Conservation (phyloP, 1,140 invertebrate genomes). For the Catajapyx aquilonaris region DNA sequence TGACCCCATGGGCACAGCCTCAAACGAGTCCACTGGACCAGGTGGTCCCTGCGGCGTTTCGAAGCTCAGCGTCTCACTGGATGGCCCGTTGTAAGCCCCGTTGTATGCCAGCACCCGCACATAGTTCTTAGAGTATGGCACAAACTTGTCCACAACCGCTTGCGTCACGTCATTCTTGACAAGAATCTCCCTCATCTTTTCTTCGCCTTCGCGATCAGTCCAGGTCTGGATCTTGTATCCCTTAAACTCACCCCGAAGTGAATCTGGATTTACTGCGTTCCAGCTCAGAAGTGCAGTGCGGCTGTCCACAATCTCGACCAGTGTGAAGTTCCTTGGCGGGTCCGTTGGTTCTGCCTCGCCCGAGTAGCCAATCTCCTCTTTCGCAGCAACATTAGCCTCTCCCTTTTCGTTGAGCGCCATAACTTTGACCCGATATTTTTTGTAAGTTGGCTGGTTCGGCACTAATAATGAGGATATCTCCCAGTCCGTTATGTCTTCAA, state of each 20-base stretch:
- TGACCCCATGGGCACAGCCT: slow-evolving; percentile 66
- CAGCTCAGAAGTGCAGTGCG: slow-evolving; percentile 62
- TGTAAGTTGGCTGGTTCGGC: slow-evolving; percentile 73
- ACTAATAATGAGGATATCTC: slow-evolving; percentile 37
- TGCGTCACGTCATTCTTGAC: slow-evolving; percentile 47
- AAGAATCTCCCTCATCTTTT: slow-evolving; percentile 51
- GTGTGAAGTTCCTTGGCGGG: slow-evolving; percentile 64
- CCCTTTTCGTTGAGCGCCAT: slow-evolving; percentile 77
- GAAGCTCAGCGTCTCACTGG: slow-evolving; percentile 63
- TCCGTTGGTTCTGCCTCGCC: slow-evolving; percentile 72
- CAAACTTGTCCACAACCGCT: slow-evolving; percentile 61
- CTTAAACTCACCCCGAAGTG: slow-evolving; percentile 72
- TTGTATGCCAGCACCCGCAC: slow-evolving; percentile 80
- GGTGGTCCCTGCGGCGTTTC: slow-evolving; percentile 82
- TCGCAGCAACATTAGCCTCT: slow-evolving; percentile 58
- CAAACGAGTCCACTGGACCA: slow-evolving; percentile 62
- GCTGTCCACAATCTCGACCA: slow-evolving; percentile 44
- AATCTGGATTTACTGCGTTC: slow-evolving; percentile 51
- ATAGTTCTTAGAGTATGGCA: slow-evolving; percentile 73
- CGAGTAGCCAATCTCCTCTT: slow-evolving; percentile 73
- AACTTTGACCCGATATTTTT: slow-evolving; percentile 77
- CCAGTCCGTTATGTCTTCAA: slow-evolving; percentile 59
- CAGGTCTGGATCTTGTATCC: slow-evolving; percentile 92
- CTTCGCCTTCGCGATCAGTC: slow-evolving; percentile 58
- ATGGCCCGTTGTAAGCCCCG: slow-evolving; percentile 67